A percentile compares a stretch with the other conserved stretches of the same genome.
Evolutionary conservation across 2,797 vertebrate genomes (phyloP).

Genomic region (Oophaga sylvatica): DNA sequence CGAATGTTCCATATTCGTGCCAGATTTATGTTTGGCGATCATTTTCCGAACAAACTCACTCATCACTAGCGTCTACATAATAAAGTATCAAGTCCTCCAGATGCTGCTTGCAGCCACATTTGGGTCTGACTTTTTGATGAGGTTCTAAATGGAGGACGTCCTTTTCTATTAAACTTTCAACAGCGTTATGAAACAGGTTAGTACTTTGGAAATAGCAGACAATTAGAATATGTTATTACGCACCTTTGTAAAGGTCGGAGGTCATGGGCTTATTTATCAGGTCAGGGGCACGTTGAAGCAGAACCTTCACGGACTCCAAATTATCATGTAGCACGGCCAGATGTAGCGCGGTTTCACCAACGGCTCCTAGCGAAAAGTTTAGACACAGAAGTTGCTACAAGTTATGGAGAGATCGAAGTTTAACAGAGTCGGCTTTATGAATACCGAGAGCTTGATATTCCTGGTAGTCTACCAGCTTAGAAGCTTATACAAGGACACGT

Average conservation of each 20-base stretch:
- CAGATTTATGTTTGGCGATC: too few relatives aligned
- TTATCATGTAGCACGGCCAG: conserved; percentile 78
- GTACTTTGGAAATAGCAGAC: too few relatives aligned
- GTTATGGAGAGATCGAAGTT: background rate
- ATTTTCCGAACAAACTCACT: too few relatives aligned
- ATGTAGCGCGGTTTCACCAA: conserved; percentile 83
- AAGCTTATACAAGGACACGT: background rate
- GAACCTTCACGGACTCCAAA: conserved; percentile 75
- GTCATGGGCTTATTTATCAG: conserved; percentile 84
- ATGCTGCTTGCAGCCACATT: too few relatives aligned
- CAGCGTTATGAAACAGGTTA: too few relatives aligned
- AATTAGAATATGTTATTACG: too few relatives aligned
- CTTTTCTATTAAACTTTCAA: background rate
- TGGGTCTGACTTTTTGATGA: too few relatives aligned
- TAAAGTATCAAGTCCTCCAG: too few relatives aligned
- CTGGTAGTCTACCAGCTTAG: background rate
- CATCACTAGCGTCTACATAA: too few relatives aligned
- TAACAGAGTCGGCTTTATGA: conserved; percentile 27
- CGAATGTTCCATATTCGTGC: too few relatives aligned
- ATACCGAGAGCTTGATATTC: background rate
- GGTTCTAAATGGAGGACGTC: too few relatives aligned
- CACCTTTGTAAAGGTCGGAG: conserved; percentile 72
- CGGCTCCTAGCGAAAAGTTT: conserved; percentile 69
- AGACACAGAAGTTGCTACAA: background rate
- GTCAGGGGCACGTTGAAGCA: conserved; percentile 80